phyloP scores from a whole-genome alignment of 2,797 vertebrate genomes.

The Rhabdophis nuchalis region DNA sequence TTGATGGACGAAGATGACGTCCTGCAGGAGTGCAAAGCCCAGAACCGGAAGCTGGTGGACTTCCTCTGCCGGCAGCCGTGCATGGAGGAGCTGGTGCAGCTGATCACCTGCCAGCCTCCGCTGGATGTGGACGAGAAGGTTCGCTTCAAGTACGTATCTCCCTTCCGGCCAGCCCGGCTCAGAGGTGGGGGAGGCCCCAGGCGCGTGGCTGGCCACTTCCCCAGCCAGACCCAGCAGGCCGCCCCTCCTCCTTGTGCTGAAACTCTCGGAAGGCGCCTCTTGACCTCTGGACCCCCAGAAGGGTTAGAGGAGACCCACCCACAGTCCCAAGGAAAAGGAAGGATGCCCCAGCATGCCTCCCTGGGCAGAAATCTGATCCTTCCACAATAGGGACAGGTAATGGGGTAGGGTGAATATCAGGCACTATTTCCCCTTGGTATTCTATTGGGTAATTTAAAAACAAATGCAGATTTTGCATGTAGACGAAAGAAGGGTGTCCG shows the following conservation, averaged over 20 bases:
- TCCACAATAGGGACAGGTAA: neutral
- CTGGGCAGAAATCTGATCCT: neutral
- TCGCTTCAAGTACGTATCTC: conserved; percentile 88
- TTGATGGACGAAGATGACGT: conserved; percentile 97
- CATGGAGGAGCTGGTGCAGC: conserved; percentile 91
- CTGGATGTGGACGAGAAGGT: conserved; percentile 91
- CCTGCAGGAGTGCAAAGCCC: conserved; percentile 96
- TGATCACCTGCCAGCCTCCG: conserved; percentile 91
- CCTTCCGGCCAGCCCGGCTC: neutral
- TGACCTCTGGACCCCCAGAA: neutral
- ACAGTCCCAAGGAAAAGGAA: neutral
- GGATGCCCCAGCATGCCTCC: neutral
- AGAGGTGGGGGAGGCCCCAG: neutral
- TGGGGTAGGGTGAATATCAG: neutral
- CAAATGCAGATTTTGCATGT: neutral
- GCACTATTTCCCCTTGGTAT: neutral
- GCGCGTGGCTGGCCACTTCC: neutral
- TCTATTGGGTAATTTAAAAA: neutral
- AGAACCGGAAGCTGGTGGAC: conserved; percentile 90
- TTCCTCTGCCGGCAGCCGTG: conserved; percentile 91
- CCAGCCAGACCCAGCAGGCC: neutral
- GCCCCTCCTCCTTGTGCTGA: neutral
- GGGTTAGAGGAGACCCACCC: fast-evolving
- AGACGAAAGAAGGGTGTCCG: neutral
- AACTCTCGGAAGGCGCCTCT: neutral